These are phyloP conservation scores for Ceuthmochares aereus DNA, from an alignment of 2,113 vertebrate genomes.

Conservation along the genomic window DNA sequence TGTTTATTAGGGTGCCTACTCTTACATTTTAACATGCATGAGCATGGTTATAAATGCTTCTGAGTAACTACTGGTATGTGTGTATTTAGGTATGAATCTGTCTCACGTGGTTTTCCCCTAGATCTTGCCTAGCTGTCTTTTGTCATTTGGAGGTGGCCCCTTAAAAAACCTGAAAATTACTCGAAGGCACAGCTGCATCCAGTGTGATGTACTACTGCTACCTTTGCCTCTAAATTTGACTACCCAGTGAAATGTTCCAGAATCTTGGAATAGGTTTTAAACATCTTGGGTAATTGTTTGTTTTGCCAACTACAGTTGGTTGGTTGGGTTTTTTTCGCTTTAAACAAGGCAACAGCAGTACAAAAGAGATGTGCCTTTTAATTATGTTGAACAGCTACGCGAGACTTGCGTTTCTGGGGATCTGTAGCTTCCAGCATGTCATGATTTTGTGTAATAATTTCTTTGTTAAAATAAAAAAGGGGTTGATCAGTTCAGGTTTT, in stretches of 20 bases:
- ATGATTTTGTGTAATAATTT: neutral
- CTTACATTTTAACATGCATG: neutral
- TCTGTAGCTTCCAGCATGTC: neutral
- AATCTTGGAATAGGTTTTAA: neutral
- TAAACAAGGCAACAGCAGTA: neutral
- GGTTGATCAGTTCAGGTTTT: neutral
- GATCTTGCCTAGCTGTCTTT: neutral
- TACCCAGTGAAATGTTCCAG: neutral
- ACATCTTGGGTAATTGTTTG: neutral
- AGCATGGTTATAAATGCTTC: conserved; percentile 21
- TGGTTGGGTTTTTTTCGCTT: neutral
- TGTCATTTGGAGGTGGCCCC: neutral
- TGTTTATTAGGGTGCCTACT: neutral
- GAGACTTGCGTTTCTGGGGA: neutral
- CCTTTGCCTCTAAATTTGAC: neutral
- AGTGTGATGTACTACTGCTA: neutral
- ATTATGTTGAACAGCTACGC: neutral
- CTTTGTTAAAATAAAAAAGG: neutral
- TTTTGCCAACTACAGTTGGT: neutral
- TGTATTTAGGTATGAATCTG: neutral
- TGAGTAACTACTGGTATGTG: neutral
- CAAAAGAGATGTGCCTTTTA: neutral
- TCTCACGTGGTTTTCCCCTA: rapidly evolving
- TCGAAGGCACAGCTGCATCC: neutral
- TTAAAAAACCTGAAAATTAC: neutral